Evolutionary conservation across 2,888 invertebrate genomes (phyloP).

Genomic region (Stenichneumon culpator): DNA sequence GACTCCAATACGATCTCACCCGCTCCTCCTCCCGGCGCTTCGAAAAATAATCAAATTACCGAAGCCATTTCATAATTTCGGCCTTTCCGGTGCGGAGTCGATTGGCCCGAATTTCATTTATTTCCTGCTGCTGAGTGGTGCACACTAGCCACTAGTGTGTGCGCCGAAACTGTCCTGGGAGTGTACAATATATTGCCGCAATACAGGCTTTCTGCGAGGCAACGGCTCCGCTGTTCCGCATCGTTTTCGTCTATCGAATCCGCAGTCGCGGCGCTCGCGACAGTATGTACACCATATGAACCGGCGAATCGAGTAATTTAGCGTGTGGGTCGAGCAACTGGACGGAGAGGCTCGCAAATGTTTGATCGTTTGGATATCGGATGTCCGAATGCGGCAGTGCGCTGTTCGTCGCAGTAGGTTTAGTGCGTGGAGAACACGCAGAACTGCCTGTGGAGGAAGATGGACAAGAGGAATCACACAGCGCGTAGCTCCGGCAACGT

Average conservation of each 20-base stretch:
- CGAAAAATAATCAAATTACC: slow-evolving; percentile 75
- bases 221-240: neutral
- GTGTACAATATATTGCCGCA: neutral
- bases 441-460: neutral
- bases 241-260: slow-evolving; percentile 18
- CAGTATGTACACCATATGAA: neutral
- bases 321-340: neutral
- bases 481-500: slow-evolving; percentile 9
- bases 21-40: slow-evolving; percentile 6
- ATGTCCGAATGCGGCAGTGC: slow-evolving; percentile 5
- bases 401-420: neutral
- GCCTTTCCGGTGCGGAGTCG: slow-evolving; percentile 66
- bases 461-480: slow-evolving; percentile 4
- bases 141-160: neutral
- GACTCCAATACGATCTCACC: neutral
- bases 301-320: slow-evolving; percentile 14
- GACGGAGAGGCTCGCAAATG: slow-evolving; percentile 3
- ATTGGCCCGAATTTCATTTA: slow-evolving; percentile 69
- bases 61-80: slow-evolving; percentile 67
- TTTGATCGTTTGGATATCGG: neutral
- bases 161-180: neutral
- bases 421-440: neutral
- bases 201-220: neutral
- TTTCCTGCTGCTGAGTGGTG: slow-evolving; percentile 74
- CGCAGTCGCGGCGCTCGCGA: slow-evolving; percentile 3